A percentile compares a stretch with the other conserved stretches of the same genome.
phyloP scores from a whole-genome alignment of 2,797 vertebrate genomes.

The Pteronotus mesoamericanus region DNA sequence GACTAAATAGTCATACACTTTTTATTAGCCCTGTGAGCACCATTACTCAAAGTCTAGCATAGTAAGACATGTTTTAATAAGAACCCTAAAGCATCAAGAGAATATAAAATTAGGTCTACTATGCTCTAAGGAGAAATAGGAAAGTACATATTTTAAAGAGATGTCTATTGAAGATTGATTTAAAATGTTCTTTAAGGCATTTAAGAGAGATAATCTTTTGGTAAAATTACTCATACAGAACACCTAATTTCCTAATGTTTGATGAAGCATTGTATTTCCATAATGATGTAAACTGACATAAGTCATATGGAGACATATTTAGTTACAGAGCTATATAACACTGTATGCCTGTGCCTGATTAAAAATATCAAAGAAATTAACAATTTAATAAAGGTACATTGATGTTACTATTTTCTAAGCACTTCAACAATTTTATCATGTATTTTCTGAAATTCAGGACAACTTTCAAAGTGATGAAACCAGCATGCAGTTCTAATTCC shows the following conservation, averaged over 20 bases:
- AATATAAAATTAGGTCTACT: not conserved
- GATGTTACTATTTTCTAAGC: not conserved
- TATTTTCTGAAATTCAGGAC: not conserved
- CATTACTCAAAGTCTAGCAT: not conserved
- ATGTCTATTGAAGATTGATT: not conserved
- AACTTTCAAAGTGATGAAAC: not conserved
- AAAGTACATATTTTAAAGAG: not conserved
- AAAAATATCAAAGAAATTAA: not conserved
- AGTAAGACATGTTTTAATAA: not conserved
- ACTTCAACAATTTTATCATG: not conserved
- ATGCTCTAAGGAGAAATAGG: not conserved
- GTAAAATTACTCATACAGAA: slow-evolving; percentile 4
- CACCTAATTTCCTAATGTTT: slow-evolving; percentile 39
- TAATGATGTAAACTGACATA: slow-evolving; percentile 37
- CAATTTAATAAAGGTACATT: not conserved
- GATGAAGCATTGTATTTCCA: slow-evolving; percentile 44
- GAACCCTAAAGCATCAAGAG: not conserved
- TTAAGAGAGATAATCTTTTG: not conserved
- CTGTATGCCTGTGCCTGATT: not conserved
- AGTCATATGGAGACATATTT: not conserved
- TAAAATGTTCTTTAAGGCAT: not conserved
- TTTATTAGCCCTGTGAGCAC: not conserved
- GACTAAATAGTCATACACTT: not conserved
- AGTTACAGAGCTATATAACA: not conserved
- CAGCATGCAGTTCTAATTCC: not conserved